Percentiles rank a stretch among this genome's conserved stretches.
Conservation (phyloP, 1,140 invertebrate species). For the Akabosia matsudoensis region DNA sequence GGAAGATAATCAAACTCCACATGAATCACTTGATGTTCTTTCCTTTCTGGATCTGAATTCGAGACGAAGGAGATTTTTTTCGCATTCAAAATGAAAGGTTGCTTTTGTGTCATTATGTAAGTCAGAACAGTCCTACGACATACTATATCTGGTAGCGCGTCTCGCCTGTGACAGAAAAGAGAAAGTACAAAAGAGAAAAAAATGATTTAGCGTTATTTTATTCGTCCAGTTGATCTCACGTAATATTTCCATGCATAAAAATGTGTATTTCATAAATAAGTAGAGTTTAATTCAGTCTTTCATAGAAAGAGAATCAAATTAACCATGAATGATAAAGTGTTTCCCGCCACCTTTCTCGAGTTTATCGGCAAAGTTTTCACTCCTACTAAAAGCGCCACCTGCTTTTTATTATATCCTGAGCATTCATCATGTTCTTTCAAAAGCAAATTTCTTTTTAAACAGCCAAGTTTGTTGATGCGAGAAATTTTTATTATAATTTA, state of each 20-base stretch:
- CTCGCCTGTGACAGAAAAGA: neutral
- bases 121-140: constrained; percentile 36
- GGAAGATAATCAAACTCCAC: constrained; percentile 40
- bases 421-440: no score
- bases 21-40: constrained; percentile 35
- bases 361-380: neutral
- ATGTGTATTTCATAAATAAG: neutral
- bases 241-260: no score
- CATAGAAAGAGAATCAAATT: neutral
- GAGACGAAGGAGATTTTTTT: constrained; percentile 36
- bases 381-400: neutral
- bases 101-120: constrained; percentile 40
- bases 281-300: neutral
- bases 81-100: constrained; percentile 37
- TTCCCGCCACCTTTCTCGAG: neutral
- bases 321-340: constrained; percentile 13
- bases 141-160: constrained; percentile 36
- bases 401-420: neutral
- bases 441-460: no score
- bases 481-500: no score
- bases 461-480: no score
- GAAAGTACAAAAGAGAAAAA: neutral
- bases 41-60: constrained; percentile 25
- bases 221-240: no score
- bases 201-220: no score